These are phyloP conservation scores for Thunnus albacares DNA, from an alignment of 2,797 vertebrate genomes.

Conservation along the genomic window DNA sequence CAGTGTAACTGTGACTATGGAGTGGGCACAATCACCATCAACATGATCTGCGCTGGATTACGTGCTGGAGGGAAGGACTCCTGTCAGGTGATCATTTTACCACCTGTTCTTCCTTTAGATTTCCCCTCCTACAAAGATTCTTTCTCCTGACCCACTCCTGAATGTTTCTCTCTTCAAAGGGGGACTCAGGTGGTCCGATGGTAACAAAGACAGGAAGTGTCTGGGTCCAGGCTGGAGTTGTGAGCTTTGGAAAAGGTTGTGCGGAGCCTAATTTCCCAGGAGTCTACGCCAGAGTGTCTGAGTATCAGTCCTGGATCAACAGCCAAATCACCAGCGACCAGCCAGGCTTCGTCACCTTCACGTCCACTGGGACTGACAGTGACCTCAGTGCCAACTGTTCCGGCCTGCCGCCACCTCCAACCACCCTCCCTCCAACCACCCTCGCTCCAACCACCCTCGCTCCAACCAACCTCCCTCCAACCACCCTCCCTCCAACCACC, in stretches of 20 bases:
- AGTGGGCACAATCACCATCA: conserved; percentile 37
- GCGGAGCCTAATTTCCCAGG: conserved; percentile 44
- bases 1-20: conserved; percentile 68
- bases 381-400: conserved; percentile 63
- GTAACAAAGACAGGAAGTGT: conserved; percentile 38
- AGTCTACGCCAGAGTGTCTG: conserved; percentile 75
- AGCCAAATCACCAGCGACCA: not conserved
- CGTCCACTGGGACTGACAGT: conserved; percentile 58
- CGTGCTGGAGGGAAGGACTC: conserved; percentile 72
- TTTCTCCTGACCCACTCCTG: not conserved
- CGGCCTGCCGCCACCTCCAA: conserved; percentile 17
- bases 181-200: conserved; percentile 78
- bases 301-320: conserved; percentile 74
- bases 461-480: too few species aligned
- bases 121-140: not conserved
- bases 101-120: not conserved
- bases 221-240: conserved; percentile 71
- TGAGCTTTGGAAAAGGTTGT: conserved; percentile 81
- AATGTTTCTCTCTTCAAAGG: too few species aligned
- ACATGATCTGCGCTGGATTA: conserved; percentile 82
- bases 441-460: too few species aligned
- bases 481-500: too few species aligned
- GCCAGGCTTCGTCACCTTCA: conserved; percentile 62
- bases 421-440: too few species aligned
- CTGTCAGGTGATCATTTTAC: conserved; percentile 74